Evolutionary conservation across 2,888 invertebrate species (phyloP).

Genomic region (Charanyca ferruginea): DNA sequence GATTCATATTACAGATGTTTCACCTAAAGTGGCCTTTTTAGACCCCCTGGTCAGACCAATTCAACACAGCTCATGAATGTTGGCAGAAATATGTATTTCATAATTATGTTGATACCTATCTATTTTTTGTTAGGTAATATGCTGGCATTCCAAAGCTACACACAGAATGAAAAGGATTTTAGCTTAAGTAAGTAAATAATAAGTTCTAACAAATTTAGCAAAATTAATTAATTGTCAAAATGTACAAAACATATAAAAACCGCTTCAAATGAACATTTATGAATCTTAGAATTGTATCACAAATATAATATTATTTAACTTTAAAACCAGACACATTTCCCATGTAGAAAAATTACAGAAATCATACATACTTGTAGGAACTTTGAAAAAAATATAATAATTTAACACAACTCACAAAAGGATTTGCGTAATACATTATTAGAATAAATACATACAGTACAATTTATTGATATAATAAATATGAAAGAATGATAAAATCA

Average conservation of each 20-base stretch:
- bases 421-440: background rate
- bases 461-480: background rate
- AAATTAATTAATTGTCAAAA: constrained; percentile 37
- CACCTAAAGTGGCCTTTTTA: no score
- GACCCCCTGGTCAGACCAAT: constrained; percentile 2
- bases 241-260: constrained; percentile 36
- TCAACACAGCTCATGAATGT: constrained; percentile 40
- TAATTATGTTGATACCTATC: constrained; percentile 4
- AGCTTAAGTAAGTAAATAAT: constrained; percentile 24
- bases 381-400: background rate
- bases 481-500: constrained; percentile 27
- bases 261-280: constrained; percentile 42
- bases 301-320: constrained; percentile 43
- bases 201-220: constrained; percentile 18
- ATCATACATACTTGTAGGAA: background rate
- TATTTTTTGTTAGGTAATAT: constrained; percentile 18
- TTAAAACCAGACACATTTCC: background rate
- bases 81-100: constrained; percentile 22
- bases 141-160: constrained; percentile 32
- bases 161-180: constrained; percentile 17
- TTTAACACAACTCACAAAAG: constrained; percentile 1
- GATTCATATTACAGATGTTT: no score
- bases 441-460: background rate
- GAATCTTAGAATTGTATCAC: constrained; percentile 48
- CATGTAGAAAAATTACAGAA: background rate